Conservation (phyloP, 2,797 vertebrate species). For the Pangasius mekongensis region DNA sequence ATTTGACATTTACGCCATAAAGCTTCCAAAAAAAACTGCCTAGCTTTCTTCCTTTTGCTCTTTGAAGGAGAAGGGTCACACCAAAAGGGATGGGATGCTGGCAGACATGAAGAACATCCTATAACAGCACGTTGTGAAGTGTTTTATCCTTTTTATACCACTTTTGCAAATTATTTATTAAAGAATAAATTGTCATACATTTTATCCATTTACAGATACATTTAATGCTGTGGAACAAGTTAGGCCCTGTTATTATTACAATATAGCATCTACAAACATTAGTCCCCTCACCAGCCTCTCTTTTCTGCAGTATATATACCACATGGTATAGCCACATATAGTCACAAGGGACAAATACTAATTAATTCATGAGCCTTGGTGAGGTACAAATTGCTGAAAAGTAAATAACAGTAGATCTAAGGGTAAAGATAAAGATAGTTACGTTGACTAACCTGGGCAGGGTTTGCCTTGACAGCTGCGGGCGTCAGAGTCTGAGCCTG, state of each 20-base stretch:
- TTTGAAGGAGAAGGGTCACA: neutral
- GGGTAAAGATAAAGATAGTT: neutral
- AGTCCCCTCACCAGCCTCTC: neutral
- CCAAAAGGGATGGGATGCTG: neutral
- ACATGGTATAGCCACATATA: neutral
- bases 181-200: no score
- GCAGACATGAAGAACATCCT: neutral
- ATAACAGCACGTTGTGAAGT: neutral
- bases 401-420: neutral
- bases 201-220: neutral
- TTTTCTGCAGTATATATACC: neutral
- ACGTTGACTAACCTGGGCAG: conserved; percentile 83
- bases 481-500: conserved; percentile 74
- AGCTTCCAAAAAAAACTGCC: neutral
- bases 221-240: neutral
- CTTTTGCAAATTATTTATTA: no score
- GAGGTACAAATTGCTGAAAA: neutral
- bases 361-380: neutral
- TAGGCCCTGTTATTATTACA: neutral
- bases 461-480: conserved; percentile 83
- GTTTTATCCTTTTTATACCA: neutral
- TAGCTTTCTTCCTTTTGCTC: neutral
- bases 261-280: neutral
- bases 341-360: neutral
- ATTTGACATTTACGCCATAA: neutral